Base-by-base conservation (phyloP, 2,888 invertebrate genomes). In the Aphidius colemani region DNA sequence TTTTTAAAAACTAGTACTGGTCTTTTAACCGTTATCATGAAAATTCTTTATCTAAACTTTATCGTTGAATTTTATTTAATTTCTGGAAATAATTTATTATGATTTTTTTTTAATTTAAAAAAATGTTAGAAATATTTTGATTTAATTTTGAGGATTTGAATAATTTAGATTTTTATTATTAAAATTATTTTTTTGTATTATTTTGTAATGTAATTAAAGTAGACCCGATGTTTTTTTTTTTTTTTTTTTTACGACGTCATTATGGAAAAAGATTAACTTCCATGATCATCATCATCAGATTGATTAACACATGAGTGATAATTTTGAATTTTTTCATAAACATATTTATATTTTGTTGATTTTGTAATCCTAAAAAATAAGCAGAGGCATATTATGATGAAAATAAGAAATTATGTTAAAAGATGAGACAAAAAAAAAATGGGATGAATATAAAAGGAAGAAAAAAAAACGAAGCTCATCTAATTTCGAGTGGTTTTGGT, bases 401-500 rank as follows among this genome's bases (percentile, higher is more conserved):
- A 18, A 39, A 30, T 7, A 57, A 46, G 57, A 57, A 46, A 57
- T 57, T 57, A 57, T 46, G 57, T n/a, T 13, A 48, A 59, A 41
- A 53, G 9, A 46, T 49, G 46, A 30, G 11, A 41, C 3, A 49
- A 41, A 45, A 56, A 51, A 49, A 43, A 58, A 59, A 48, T 51
- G 41, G 50, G 59, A 40, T 30, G 30, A 10, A 50, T 11, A 18
- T 39, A 45, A 3, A 30, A 44, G 11, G 48, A 44, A 50, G 55
- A 44, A 58, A 58, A 49, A 39, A 40, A 59, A 57, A 68, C 59
- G 55, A 66, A 66, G 55, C 39, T 67, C 61, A 60, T 59, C 66
- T 61, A 67, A 66, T 67, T 69, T 68, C 55, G 48, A 46, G 57
- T 50, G 56, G 57, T 65, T 67, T 67, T 66, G 63, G 65, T 65